Evolutionary conservation across 2,113 vertebrate genomes (phyloP).

Genomic region (Oostethus manadensis): DNA sequence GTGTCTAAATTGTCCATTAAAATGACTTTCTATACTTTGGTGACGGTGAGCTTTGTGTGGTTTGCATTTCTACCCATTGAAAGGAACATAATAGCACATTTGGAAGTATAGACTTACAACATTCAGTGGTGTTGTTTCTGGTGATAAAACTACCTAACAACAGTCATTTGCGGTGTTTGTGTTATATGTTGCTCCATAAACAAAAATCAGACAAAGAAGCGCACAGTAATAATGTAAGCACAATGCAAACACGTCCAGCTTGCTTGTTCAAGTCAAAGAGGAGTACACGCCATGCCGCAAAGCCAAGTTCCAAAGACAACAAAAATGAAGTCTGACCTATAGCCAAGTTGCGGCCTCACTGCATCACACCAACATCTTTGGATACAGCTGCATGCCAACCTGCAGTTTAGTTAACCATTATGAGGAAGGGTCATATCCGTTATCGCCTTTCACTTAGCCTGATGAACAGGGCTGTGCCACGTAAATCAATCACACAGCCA

Average conservation of each 20-base stretch:
- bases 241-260: constrained; percentile 3
- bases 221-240: neutral
- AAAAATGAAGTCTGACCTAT: constrained; percentile 42
- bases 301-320: constrained; percentile 24
- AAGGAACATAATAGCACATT: neutral
- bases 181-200: neutral
- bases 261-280: constrained; percentile 11
- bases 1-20: neutral
- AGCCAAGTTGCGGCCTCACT: constrained; percentile 15
- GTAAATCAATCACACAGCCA: constrained; percentile 50
- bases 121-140: neutral
- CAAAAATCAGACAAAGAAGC: neutral
- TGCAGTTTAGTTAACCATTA: constrained; percentile 50
- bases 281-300: neutral
- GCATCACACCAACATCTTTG: constrained; percentile 24
- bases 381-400: constrained; percentile 14
- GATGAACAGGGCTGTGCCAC: constrained; percentile 45
- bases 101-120: neutral
- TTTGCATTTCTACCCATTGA: neutral
- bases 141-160: neutral
- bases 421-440: constrained; percentile 21
- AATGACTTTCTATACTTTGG: neutral
- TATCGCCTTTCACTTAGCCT: constrained; percentile 55
- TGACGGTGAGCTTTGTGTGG: neutral
- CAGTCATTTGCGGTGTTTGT: neutral